Base-by-base conservation (phyloP, 2,113 vertebrate genomes). In the Hypocryptadius cinnamomeus region DNA sequence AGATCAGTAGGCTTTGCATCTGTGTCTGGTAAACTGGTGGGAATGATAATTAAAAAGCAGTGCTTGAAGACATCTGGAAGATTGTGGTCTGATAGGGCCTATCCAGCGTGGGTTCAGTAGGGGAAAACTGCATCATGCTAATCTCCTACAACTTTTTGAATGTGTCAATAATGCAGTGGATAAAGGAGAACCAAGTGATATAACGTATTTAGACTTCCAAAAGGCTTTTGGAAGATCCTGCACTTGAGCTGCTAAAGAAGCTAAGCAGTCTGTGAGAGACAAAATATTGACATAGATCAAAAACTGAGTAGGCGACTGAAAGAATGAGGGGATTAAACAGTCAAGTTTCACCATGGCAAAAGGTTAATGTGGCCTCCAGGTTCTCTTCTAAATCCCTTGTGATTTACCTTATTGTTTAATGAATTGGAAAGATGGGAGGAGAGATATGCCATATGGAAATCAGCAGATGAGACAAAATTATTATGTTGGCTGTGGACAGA, bases 281-380 rank as follows among this genome's bases (percentile, higher is more conserved):
- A 88, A 94, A 95, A 95, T 96, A 94, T 74, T 94, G 95, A 92
- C 90, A 93, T 61, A 88, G 85, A 93, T 95, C 85, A 96, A 95
- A 90, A 95, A 81, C 87, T 57, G 94, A 90, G 56, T 79, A 71
- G 79, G 82, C 92, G 90, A 86, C 85, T 76, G 79, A 81, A 95
- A 95, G 89, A 88, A 95, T 78, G 69, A 92, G 20, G 83, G 83
- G 90, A 92, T 95, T 92, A 96, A 95, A 90, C 65, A 91, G 85
- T 30, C 57, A 88, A 53, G 72, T 90, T 92, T 93, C 77, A 92
- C 72, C 60, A 69, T 45, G 86, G 82, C 69, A 83, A 90, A 93
- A 95, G 87, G 90, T 90, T 96, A 94, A 93, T 57, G 33, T 81
- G 88, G 90, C 82, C 72, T 95, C 25, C 73, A 84, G 69, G 76